These are phyloP conservation scores for Tribolium madens DNA, from an alignment of 1,140 invertebrate genomes.

Conservation along the genomic window DNA sequence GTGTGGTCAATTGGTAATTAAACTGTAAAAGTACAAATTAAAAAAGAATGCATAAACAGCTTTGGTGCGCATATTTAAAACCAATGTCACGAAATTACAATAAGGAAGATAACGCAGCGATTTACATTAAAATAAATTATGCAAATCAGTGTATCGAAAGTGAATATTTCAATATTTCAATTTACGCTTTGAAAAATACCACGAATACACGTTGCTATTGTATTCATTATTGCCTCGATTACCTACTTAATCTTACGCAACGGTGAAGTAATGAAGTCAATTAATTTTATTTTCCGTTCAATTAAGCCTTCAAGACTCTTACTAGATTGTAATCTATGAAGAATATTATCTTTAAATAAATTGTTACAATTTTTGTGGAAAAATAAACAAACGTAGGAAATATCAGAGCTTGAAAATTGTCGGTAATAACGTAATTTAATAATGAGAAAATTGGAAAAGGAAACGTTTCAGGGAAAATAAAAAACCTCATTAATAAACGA, in stretches of 20 bases:
- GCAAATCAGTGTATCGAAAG: too few species aligned
- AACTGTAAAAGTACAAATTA: background rate
- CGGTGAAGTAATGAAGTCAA: background rate
- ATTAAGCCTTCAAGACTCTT: background rate
- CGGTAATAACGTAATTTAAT: background rate
- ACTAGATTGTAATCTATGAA: too few species aligned
- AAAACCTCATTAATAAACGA: background rate
- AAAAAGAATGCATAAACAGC: background rate
- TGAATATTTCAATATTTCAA: too few species aligned
- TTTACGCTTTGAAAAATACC: background rate
- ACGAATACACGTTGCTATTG: background rate
- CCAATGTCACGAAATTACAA: too few species aligned
- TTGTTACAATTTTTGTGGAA: too few species aligned
- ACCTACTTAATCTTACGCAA: background rate
- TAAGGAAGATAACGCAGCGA: background rate
- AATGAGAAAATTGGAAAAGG: background rate
- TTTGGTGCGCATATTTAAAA: background rate
- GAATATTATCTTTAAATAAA: too few species aligned
- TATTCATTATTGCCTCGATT: background rate
- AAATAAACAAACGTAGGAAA: background rate
- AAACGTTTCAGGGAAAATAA: background rate
- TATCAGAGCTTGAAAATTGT: background rate
- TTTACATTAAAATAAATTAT: background rate
- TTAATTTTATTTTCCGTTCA: background rate
- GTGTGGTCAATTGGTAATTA: background rate